These are phyloP conservation scores for Dioctria linearis DNA, from an alignment of 2,888 invertebrate species.

Conservation along the genomic window DNA sequence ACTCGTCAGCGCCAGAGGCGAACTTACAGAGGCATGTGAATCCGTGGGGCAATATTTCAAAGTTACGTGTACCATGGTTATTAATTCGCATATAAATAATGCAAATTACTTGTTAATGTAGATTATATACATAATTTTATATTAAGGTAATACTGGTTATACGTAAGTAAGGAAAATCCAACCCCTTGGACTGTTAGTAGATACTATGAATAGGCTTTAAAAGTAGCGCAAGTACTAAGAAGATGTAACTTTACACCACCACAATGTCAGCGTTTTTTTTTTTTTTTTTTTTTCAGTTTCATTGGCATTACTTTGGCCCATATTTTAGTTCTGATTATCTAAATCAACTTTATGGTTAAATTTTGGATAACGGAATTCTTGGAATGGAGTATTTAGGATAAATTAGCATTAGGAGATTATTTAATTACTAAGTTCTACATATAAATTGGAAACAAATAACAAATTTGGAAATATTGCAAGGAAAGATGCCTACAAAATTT, in stretches of 20 bases:
- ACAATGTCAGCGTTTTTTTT: too few relatives aligned
- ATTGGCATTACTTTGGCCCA: constrained; percentile 12
- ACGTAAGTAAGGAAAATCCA: constrained; percentile 31
- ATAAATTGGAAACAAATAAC: too few relatives aligned
- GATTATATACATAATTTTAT: constrained; percentile 52
- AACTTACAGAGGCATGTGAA: background rate
- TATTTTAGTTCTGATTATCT: constrained; percentile 2
- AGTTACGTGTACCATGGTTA: constrained; percentile 49
- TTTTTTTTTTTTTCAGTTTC: constrained; percentile 21
- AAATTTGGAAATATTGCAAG: too few relatives aligned
- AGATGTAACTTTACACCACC: background rate
- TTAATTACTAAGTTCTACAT: too few relatives aligned
- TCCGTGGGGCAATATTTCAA: constrained; percentile 25
- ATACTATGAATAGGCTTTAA: background rate
- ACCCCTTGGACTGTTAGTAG: too few relatives aligned
- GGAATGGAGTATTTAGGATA: too few relatives aligned
- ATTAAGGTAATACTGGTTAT: constrained; percentile 49
- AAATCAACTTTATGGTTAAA: too few relatives aligned
- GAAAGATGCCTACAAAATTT: too few relatives aligned
- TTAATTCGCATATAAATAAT: constrained; percentile 56
- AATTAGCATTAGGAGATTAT: too few relatives aligned
- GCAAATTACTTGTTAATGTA: constrained; percentile 57
- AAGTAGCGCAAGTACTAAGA: too few relatives aligned
- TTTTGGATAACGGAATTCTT: too few relatives aligned
- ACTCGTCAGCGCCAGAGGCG: background rate